These are phyloP conservation scores for Andrena fulva DNA, from an alignment of 2,888 invertebrate genomes.

Conservation along the genomic window DNA sequence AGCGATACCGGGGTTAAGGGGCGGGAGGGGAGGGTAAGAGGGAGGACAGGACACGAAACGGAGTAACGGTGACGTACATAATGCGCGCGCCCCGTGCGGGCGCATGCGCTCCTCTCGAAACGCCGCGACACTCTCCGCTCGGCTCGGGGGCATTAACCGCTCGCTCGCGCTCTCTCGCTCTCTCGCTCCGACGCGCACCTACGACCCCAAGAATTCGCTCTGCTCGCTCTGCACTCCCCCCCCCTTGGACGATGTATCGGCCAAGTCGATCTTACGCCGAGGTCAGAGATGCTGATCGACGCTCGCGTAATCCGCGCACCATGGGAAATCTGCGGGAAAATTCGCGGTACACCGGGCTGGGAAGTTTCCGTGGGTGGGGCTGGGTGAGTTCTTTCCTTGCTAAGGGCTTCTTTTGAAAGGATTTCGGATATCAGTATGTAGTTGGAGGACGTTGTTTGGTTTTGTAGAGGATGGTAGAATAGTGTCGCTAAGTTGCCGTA, in stretches of 20 bases:
- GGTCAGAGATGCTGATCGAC: conserved; percentile 61
- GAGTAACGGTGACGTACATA: conserved; percentile 84
- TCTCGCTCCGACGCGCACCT: conserved; percentile 64
- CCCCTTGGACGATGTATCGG: conserved; percentile 66
- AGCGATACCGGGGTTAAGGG: not conserved
- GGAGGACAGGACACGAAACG: conserved; percentile 77
- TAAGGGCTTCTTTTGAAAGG: too few species aligned
- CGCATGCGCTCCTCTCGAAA: conserved; percentile 74
- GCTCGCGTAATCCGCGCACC: conserved; percentile 23
- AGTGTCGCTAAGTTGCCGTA: too few species aligned
- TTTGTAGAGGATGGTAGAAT: too few species aligned
- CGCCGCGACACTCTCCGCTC: conserved; percentile 69
- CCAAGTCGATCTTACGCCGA: conserved; percentile 69
- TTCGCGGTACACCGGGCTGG: not conserved
- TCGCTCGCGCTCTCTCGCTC: conserved; percentile 67
- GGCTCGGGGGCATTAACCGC: conserved; percentile 83
- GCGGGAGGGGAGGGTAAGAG: conserved; percentile 46
- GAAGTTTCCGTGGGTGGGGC: not conserved
- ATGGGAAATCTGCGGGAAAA: conserved; percentile 29
- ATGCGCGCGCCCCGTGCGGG: conserved; percentile 69
- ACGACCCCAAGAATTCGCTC: conserved; percentile 80
- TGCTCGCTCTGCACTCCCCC: conserved; percentile 62
- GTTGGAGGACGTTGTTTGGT: too few species aligned
- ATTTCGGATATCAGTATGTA: too few species aligned
- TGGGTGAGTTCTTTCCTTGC: too few species aligned